Evolutionary conservation across 1,140 invertebrate species (phyloP).

Genomic region (Achroia grisella): DNA sequence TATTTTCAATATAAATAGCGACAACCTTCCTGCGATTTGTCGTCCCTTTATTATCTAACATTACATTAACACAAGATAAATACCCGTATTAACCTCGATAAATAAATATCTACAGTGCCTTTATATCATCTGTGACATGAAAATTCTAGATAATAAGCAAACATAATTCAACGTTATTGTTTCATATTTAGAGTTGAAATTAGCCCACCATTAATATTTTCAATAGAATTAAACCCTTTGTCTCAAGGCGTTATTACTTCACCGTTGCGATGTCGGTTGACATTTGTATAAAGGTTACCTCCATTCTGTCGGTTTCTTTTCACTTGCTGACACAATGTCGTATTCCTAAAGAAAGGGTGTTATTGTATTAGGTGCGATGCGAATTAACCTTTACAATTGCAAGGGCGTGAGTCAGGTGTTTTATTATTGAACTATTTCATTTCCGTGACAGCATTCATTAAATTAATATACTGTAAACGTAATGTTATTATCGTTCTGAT

Average conservation of each 20-base stretch:
- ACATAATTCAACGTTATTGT: slow-evolving; percentile 24
- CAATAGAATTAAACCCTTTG: slow-evolving; percentile 60
- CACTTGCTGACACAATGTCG: slow-evolving; percentile 47
- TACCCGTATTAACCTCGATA: slow-evolving; percentile 24
- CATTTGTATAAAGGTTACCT: slow-evolving; percentile 69
- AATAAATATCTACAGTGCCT: slow-evolving; percentile 28
- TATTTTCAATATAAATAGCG: slow-evolving; percentile 28
- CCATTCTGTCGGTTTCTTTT: slow-evolving; percentile 58
- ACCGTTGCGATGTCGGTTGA: slow-evolving; percentile 49
- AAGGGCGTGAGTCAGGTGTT: slow-evolving; percentile 8
- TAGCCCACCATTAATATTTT: slow-evolving; percentile 19
- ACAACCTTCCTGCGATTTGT: slow-evolving; percentile 27
- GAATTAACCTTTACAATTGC: slow-evolving; percentile 56
- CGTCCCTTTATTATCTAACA: slow-evolving; percentile 43
- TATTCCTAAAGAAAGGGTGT: slow-evolving; percentile 57
- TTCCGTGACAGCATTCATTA: slow-evolving; percentile 13
- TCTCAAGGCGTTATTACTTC: slow-evolving; percentile 55
- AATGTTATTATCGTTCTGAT: too few relatives aligned
- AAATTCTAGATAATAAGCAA: slow-evolving; percentile 17
- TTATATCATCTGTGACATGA: slow-evolving; percentile 32
- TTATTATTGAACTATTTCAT: background rate
- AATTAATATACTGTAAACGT: too few relatives aligned
- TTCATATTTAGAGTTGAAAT: slow-evolving; percentile 27
- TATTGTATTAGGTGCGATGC: slow-evolving; percentile 42
- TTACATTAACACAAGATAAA: slow-evolving; percentile 36